Evolutionary conservation across 2,888 invertebrate species (phyloP), one percentile per base, ranked within the genome.

Genomic region (Aporophyla nigra): DNA sequence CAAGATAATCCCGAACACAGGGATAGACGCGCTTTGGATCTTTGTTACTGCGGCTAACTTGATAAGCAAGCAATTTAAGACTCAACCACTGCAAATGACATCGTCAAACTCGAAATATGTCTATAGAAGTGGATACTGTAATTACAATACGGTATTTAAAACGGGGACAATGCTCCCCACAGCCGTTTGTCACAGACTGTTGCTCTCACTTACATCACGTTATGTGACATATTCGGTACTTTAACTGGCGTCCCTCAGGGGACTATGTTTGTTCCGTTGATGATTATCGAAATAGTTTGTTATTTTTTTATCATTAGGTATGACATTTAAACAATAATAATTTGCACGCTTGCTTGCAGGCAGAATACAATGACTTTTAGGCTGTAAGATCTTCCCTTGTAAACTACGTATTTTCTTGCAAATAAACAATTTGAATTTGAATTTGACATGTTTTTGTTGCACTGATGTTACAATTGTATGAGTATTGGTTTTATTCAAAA

Each of bases 161-260:
- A 80, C 63, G 63, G 46, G 77, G 63, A 76, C 72, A 78, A 71
- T 62, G 58, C 59, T 81, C 83, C 85, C 81, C 66, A 68, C 54
- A 70, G 61, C 88, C 91, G 90, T 91, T 88, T 82, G 92, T 90
- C 89, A 90, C 91, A 91, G 86, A 75, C 85, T 85, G 89, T 91
- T 89, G 81, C 90, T 91, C 90, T 87, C 90, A 83, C 85, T 92
- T 90, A 93, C 89, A 86, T 83, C 82, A 84, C 80, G 83, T 76
- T 76, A 81, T 73, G 77, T 85, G 90, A 87, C 89, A 88, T 86
- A 88, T 88, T 90, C 82, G 79, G 76, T 86, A 79, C 84, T 84
- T 80, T 79, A 80, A 62, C 78, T 75, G 59, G 78, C 49, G 63
- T 81, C 83, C 83, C 83, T 82, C 84, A 79, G 84, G 89, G 87